Conservation (phyloP, 2,888 invertebrate species). For the Dendrolimus houi region DNA sequence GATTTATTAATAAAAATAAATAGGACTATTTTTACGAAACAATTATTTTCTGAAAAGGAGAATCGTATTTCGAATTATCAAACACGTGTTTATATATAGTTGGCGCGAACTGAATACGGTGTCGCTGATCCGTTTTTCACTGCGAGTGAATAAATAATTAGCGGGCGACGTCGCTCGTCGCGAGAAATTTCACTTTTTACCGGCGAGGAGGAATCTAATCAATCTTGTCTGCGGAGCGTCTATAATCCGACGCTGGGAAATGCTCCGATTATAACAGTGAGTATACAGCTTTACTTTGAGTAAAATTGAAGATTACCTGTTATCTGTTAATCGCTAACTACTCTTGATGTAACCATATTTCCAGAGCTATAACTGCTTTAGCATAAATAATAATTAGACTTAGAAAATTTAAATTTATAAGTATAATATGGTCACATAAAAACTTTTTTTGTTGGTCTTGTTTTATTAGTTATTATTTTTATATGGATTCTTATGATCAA, state of each 20-base stretch:
- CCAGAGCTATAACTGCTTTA: too few species aligned
- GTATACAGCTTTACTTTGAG: slow-evolving; percentile 23
- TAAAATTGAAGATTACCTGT: too few species aligned
- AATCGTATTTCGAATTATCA: slow-evolving; percentile 38
- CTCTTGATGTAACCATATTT: too few species aligned
- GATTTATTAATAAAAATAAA: slow-evolving; percentile 34
- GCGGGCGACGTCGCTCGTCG: slow-evolving; percentile 35
- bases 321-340: too few species aligned
- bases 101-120: slow-evolving; percentile 55
- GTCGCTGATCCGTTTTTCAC: slow-evolving; percentile 62
- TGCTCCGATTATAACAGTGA: slow-evolving; percentile 51
- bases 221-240: slow-evolving; percentile 46
- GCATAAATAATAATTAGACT: too few species aligned
- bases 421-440: too few species aligned
- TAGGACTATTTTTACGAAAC: slow-evolving; percentile 14
- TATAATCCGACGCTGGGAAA: slow-evolving; percentile 31
- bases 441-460: too few species aligned
- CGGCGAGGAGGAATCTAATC: slow-evolving; percentile 42
- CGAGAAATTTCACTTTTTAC: slow-evolving; percentile 69
- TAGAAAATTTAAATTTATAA: too few species aligned
- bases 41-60: slow-evolving; percentile 10
- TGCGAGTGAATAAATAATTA: slow-evolving; percentile 59
- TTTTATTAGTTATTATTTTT: too few species aligned
- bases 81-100: slow-evolving; percentile 66
- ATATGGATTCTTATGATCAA: too few species aligned